phyloP scores from a whole-genome alignment of 2,888 invertebrate genomes.

The Auanema sp. region DNA sequence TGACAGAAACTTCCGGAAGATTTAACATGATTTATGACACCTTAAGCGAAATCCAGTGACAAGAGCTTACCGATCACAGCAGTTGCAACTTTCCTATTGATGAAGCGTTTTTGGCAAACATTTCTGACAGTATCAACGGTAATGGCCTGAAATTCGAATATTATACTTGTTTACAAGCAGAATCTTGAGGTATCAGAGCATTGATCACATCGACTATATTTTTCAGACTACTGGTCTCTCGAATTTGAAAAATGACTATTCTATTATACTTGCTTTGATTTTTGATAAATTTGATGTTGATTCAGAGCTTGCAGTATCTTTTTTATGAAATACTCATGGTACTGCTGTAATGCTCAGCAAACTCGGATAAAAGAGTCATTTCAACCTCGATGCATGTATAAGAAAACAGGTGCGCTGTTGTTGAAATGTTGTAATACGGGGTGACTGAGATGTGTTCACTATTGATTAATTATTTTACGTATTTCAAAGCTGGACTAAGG shows the following conservation, averaged over 20 bases:
- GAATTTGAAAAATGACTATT: too few relatives aligned
- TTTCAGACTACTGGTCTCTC: too few relatives aligned
- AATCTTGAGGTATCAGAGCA: not conserved
- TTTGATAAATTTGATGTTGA: too few relatives aligned
- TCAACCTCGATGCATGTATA: not conserved
- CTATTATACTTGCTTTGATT: too few relatives aligned
- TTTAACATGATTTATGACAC: too few relatives aligned
- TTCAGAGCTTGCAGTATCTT: too few relatives aligned
- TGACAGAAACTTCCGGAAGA: too few relatives aligned
- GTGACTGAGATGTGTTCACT: slow-evolving; percentile 10
- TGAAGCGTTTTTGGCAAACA: slow-evolving; percentile 42
- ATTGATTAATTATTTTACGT: slow-evolving; percentile 14
- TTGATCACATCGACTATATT: too few relatives aligned
- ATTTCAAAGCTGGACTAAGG: not conserved
- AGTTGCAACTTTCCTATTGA: slow-evolving; percentile 45
- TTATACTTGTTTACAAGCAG: not conserved
- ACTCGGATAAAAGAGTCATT: too few relatives aligned
- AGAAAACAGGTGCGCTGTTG: slow-evolving; percentile 16
- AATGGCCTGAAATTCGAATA: slow-evolving; percentile 41
- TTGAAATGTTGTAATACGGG: slow-evolving; percentile 17
- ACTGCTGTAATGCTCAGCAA: too few relatives aligned
- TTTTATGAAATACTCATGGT: too few relatives aligned
- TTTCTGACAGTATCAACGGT: slow-evolving; percentile 46
- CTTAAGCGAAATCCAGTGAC: not conserved
- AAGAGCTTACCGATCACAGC: slow-evolving; percentile 47